phyloP scores from a whole-genome alignment of 1,140 invertebrate genomes.

The Ostrea edulis region DNA sequence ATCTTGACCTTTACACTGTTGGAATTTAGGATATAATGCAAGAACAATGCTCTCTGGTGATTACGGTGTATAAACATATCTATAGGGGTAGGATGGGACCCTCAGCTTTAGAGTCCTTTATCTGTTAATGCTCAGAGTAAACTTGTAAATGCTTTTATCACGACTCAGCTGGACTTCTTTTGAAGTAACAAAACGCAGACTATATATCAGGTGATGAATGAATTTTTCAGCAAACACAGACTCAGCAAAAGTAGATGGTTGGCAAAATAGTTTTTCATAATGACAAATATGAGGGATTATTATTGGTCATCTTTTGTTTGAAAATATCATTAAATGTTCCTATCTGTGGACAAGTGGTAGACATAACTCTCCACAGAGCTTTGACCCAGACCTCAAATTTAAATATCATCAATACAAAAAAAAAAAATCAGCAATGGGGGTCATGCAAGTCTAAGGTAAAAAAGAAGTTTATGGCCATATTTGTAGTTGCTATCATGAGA shows the following conservation, averaged over 20 bases:
- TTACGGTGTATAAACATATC: constrained; percentile 16
- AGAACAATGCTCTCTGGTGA: constrained; percentile 20
- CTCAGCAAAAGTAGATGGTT: neutral
- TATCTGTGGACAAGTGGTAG: neutral
- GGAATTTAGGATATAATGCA: constrained; percentile 17
- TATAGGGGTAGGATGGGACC: neutral
- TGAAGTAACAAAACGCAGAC: constrained; percentile 10
- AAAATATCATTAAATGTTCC: neutral
- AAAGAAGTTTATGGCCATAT: neutral
- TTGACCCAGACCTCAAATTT: neutral
- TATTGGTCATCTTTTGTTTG: neutral
- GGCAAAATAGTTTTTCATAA: neutral
- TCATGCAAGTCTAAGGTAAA: neutral
- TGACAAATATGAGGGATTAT: constrained; percentile 2
- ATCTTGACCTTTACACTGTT: constrained; percentile 32
- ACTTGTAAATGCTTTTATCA: constrained; percentile 24
- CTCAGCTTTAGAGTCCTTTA: neutral
- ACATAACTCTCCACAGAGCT: neutral
- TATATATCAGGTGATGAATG: neutral
- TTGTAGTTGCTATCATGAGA: neutral
- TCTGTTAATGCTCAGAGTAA: constrained; percentile 10
- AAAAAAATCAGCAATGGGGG: neutral
- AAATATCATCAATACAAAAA: neutral
- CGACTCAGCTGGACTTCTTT: constrained; percentile 16
- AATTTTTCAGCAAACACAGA: neutral